These are phyloP conservation scores for Aselliscus stoliczkanus DNA, from an alignment of 2,797 vertebrate genomes.

Conservation along the genomic window DNA sequence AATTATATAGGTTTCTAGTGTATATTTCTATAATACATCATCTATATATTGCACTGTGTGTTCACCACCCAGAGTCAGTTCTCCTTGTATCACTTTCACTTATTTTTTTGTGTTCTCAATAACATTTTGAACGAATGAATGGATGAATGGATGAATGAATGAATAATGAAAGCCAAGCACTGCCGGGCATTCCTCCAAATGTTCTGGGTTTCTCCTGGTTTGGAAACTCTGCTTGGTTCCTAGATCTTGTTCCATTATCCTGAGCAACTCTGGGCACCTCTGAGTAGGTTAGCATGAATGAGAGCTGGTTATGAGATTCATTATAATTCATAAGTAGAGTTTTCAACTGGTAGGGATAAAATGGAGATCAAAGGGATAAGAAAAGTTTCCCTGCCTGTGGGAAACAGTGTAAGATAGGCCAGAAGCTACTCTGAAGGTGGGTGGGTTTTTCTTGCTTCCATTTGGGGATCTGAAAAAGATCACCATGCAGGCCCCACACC, in stretches of 20 bases:
- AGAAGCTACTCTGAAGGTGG: neutral
- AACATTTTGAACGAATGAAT: neutral
- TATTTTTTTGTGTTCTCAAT: neutral
- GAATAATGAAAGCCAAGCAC: neutral
- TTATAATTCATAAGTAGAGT: neutral
- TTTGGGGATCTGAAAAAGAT: neutral
- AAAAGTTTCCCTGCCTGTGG: neutral
- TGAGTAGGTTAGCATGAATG: neutral
- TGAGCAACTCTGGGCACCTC: neutral
- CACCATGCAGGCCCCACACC: neutral
- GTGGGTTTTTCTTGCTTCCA: neutral
- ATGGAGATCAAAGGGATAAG: neutral
- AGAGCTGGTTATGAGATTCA: neutral
- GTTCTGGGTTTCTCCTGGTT: neutral
- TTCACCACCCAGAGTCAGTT: too few relatives aligned
- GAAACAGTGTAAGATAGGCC: neutral
- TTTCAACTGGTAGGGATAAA: neutral
- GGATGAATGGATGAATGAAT: neutral
- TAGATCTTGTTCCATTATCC: neutral
- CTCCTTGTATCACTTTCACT: neutral
- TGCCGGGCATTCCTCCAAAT: neutral
- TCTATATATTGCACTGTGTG: too few relatives aligned
- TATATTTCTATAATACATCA: too few relatives aligned
- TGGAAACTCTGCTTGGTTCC: neutral
- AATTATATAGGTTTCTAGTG: too few relatives aligned